These are phyloP conservation scores for Lordiphosa clarofinis DNA, from an alignment of 1,140 invertebrate genomes.

Conservation along the genomic window DNA sequence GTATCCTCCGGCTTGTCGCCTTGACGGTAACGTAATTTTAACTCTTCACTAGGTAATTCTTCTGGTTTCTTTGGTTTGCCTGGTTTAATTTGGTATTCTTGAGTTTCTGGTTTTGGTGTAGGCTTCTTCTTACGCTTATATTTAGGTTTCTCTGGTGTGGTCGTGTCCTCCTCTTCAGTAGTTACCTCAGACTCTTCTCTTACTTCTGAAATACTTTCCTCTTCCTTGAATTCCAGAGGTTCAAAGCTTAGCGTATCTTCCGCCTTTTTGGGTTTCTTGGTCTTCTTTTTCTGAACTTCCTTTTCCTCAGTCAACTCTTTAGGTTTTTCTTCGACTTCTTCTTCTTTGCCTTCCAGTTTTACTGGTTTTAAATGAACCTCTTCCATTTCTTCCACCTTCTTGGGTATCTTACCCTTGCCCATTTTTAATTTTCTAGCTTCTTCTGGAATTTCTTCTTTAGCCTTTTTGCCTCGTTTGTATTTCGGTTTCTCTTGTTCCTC, in stretches of 20 bases:
- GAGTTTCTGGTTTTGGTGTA: constrained; percentile 15
- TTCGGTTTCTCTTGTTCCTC: constrained; percentile 45
- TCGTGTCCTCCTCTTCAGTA: constrained; percentile 27
- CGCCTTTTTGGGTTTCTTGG: constrained; percentile 31
- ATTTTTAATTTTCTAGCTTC: constrained; percentile 57
- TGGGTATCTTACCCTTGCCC: constrained; percentile 63
- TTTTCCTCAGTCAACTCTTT: constrained; percentile 54
- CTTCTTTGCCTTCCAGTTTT: constrained; percentile 57
- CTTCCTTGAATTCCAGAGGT: constrained; percentile 22
- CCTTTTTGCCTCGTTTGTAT: constrained; percentile 61
- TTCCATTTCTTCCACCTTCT: constrained; percentile 76
- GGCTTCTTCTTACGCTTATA: constrained; percentile 44
- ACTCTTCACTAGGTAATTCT: constrained; percentile 6
- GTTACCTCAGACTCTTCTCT: constrained; percentile 18
- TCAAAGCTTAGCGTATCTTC: constrained; percentile 34
- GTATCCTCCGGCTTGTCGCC: constrained; percentile 10
- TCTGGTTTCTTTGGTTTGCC: constrained; percentile 31
- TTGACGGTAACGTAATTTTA: constrained; percentile 32
- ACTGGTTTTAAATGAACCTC: constrained; percentile 81
- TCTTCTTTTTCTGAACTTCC: constrained; percentile 30
- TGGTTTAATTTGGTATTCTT: constrained; percentile 27
- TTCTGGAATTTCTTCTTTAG: constrained; percentile 22
- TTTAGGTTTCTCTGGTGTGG: constrained; percentile 25
- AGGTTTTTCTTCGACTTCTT: constrained; percentile 61
- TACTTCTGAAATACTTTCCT: constrained; percentile 11